Percentiles rank a stretch among this genome's conserved stretches.
Evolutionary conservation across 2,888 invertebrate species (phyloP).

Genomic region (Nebria brevicollis): DNA sequence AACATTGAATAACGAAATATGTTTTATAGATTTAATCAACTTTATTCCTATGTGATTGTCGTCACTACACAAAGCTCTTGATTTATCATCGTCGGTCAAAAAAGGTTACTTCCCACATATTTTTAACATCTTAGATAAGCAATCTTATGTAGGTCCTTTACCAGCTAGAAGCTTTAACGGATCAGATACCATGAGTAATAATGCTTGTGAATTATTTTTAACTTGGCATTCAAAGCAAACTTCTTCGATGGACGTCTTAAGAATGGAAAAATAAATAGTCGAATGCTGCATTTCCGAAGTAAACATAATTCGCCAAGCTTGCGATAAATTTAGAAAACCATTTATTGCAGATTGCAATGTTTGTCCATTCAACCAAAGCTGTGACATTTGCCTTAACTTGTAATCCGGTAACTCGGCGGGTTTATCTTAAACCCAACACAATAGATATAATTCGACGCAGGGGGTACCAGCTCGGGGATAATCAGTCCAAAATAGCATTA

Average conservation of each 20-base stretch:
- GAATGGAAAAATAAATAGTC: conserved; percentile 52
- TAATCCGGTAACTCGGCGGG: conserved; percentile 50
- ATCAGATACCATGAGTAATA: conserved; percentile 49
- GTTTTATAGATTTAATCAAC: conserved; percentile 52
- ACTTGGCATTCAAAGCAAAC: too few species aligned
- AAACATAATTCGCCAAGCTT: conserved; percentile 52
- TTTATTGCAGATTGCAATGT: conserved; percentile 50
- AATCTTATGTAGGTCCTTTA: conserved; percentile 51
- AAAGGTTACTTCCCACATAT: conserved; percentile 53
- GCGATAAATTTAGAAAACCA: conserved; percentile 51
- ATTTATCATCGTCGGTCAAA: conserved; percentile 45
- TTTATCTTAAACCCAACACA: conserved; percentile 51
- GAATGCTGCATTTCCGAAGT: conserved; percentile 51
- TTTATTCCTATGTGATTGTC: too few species aligned
- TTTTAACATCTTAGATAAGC: conserved; percentile 51
- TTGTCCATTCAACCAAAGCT: conserved; percentile 53
- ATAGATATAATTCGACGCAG: conserved; percentile 55
- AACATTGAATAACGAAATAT: conserved; percentile 46
- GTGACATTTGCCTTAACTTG: conserved; percentile 52
- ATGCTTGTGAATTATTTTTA: too few species aligned
- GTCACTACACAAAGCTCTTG: too few species aligned
- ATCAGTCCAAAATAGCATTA: too few species aligned
- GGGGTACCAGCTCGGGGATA: too few species aligned
- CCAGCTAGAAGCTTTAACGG: conserved; percentile 49
- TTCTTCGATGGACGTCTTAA: conserved; percentile 50